Evolutionary conservation across 1,140 invertebrate genomes (phyloP).

Genomic region (Ceratosolen solmsi): DNA sequence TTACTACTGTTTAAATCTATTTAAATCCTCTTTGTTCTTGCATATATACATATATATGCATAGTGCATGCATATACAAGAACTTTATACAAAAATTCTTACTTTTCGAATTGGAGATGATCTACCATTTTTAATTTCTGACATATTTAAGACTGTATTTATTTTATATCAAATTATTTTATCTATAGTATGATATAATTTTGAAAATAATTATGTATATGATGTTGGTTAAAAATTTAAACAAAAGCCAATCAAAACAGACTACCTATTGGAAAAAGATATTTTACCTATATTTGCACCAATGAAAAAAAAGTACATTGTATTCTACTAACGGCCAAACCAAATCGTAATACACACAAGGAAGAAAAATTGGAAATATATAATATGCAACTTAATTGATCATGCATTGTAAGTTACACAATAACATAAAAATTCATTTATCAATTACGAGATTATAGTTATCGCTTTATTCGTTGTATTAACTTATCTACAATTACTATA

Average conservation of each 20-base stretch:
- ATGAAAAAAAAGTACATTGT: neutral
- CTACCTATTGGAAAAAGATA: neutral
- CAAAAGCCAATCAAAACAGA: constrained; percentile 6
- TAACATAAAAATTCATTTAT: neutral
- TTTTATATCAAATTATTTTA: no score
- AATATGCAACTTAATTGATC: no score
- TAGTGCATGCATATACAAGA: no score
- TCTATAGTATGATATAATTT: no score
- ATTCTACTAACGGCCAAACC: neutral
- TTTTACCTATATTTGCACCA: neutral
- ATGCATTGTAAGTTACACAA: neutral
- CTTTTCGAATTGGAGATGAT: no score
- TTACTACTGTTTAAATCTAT: no score
- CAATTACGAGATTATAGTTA: neutral
- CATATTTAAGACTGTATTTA: no score
- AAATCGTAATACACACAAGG: neutral
- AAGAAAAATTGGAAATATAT: no score
- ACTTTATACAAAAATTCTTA: no score
- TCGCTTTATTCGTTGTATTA: neutral
- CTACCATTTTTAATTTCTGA: no score
- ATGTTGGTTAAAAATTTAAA: constrained; percentile 13
- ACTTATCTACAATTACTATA: neutral
- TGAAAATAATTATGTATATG: neutral
- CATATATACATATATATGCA: no score
- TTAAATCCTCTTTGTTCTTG: no score